Conservation (phyloP, 1,140 invertebrate genomes). For the Drosophila lowei region DNA sequence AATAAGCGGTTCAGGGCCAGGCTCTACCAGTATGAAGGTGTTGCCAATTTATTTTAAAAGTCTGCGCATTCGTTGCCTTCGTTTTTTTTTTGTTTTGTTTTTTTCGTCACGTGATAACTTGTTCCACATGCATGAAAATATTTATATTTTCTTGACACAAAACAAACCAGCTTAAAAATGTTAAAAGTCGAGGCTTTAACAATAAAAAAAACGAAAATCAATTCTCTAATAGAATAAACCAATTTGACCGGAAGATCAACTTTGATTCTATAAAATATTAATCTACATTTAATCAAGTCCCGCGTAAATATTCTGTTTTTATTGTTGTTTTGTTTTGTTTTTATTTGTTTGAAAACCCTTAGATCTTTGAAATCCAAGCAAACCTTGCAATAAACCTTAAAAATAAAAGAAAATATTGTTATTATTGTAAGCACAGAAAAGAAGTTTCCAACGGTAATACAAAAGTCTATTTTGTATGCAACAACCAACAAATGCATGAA, state of each 20-base stretch:
- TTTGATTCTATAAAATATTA: slow-evolving; percentile 24
- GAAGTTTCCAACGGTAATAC: slow-evolving; percentile 7
- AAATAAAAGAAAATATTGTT: too few relatives aligned
- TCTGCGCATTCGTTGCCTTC: slow-evolving; percentile 43
- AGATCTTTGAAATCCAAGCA: slow-evolving; percentile 17
- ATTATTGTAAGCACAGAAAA: neutral
- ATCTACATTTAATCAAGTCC: slow-evolving; percentile 27
- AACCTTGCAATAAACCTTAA: slow-evolving; percentile 7
- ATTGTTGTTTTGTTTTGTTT: slow-evolving; percentile 1
- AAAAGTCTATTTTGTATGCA: slow-evolving; percentile 45
- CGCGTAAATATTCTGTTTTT: slow-evolving; percentile 10
- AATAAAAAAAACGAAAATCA: slow-evolving; percentile 39
- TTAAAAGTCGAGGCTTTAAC: slow-evolving; percentile 46
- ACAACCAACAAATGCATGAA: slow-evolving; percentile 79
- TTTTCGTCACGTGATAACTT: slow-evolving; percentile 67
- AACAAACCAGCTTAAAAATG: slow-evolving; percentile 40
- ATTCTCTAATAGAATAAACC: slow-evolving; percentile 15
- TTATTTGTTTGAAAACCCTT: too few relatives aligned
- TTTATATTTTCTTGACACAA: slow-evolving; percentile 51
- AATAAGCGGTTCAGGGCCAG: slow-evolving; percentile 77
- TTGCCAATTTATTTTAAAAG: slow-evolving; percentile 78
- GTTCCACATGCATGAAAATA: slow-evolving; percentile 67
- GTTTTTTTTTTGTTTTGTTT: slow-evolving; percentile 11
- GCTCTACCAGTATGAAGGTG: slow-evolving; percentile 53
- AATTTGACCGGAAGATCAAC: neutral